Evolutionary conservation across 2,113 vertebrate genomes (phyloP), one percentile per base, ranked within the genome.

Genomic region (Hippocampus abdominalis): DNA sequence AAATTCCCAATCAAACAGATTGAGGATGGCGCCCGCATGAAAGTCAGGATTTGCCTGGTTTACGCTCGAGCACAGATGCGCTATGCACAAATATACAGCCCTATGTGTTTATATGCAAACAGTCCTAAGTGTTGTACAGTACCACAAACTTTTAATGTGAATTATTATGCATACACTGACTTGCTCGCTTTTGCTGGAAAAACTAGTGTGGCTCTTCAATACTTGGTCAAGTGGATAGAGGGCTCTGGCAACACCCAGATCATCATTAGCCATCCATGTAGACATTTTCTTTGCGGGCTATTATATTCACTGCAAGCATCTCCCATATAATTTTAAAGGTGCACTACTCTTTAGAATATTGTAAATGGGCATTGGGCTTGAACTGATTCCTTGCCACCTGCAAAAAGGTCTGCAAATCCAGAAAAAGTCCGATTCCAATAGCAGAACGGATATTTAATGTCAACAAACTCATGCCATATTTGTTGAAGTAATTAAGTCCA

Each of bases 401-500:
- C n/a, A 29, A 25, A 27, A 57, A 57, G 6, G 12, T 29, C 56
- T 13, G 0, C 12, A 5, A 57, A 29, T 1, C 56, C 25, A 16
- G 27, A 15, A 25, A 27, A 3, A 13, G 5, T 27, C 11, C 15
- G 23, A 27, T 57, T 57, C 32, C 6, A 32, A 60, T 20, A 18
- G 2, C 57, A 32, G 15, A 60, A 32, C 18, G 5, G 27, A 32
- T 8, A 1, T 20, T 60, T 3, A 60, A 60, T 9, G 15, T 15
- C 3, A 20, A 32, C 27, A 16, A 60, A 60, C 27, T 8, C 15
- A 59, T 59, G 25, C 15, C 23, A 11, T 27, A 12, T 9, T 57
- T 18, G 1, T 59, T 27, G 12, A 59, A 59, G 56, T 27, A 84
- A 76, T 70, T 36, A 66, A 71, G 76, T 65, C 27, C 54, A 51